Evolutionary conservation across 92 coral and sea anemone species (phyloP).

Genomic region (Porites evermanni): DNA sequence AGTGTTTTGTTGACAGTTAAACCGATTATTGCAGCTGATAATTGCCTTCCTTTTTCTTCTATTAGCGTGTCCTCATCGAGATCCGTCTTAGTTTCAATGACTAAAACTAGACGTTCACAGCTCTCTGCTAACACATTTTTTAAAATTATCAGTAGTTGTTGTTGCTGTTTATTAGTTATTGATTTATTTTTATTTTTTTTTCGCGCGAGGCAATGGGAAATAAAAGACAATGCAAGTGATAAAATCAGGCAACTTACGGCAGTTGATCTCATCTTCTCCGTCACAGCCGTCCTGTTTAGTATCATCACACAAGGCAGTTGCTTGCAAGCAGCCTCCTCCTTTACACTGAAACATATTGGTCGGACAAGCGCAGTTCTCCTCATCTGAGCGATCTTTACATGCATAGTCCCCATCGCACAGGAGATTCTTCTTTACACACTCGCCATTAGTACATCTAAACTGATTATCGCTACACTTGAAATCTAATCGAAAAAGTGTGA

Average conservation of each 20-base stretch:
- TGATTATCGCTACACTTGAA: slow-evolving; percentile 45
- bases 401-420: slow-evolving; percentile 68
- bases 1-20: too few relatives aligned
- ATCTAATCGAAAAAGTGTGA: slow-evolving; percentile 19
- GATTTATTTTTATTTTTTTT: too few relatives aligned
- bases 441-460: slow-evolving; percentile 68
- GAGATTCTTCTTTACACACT: slow-evolving; percentile 55
- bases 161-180: too few relatives aligned
- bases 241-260: slow-evolving; percentile 43
- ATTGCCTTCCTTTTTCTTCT: too few relatives aligned
- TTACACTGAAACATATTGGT: slow-evolving; percentile 61
- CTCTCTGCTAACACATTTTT: too few relatives aligned
- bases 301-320: slow-evolving; percentile 54
- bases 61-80: too few relatives aligned
- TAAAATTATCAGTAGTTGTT: too few relatives aligned
- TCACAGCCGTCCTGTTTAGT: slow-evolving; percentile 42
- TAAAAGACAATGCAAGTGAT: too few relatives aligned
- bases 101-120: too few relatives aligned
- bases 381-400: slow-evolving; percentile 74
- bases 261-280: slow-evolving; percentile 52
- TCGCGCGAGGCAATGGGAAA: background rate
- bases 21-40: too few relatives aligned
- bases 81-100: too few relatives aligned
- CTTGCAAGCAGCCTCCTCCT: slow-evolving; percentile 55
- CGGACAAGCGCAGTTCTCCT: slow-evolving; percentile 64